phyloP scores from a whole-genome alignment of 2,797 vertebrate genomes.

The Thripadectes ignobilis region DNA sequence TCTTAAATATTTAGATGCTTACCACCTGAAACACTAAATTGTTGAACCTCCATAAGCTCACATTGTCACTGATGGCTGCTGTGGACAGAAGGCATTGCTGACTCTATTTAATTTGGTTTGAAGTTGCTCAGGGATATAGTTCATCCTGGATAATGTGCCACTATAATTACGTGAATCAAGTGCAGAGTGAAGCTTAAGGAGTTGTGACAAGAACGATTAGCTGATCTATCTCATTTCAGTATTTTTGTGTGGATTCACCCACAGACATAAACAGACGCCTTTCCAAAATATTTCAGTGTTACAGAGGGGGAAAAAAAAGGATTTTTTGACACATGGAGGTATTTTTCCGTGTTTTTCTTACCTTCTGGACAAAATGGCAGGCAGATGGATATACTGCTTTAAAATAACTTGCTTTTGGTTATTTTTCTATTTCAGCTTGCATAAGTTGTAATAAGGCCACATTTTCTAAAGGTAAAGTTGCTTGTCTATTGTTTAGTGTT shows the following conservation, averaged over 20 bases:
- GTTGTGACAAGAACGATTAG: background rate
- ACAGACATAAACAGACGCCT: background rate
- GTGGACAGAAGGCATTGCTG: background rate
- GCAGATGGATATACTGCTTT: background rate
- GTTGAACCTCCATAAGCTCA: background rate
- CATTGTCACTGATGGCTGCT: background rate
- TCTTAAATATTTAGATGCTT: background rate
- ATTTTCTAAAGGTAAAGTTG: background rate
- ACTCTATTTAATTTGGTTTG: slow-evolving; percentile 9
- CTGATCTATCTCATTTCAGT: background rate
- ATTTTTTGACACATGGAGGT: background rate
- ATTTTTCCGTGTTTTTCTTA: background rate
- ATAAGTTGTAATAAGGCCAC: background rate
- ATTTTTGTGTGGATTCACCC: background rate
- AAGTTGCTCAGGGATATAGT: slow-evolving; percentile 22
- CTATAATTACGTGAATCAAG: slow-evolving; percentile 1
- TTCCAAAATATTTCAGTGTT: background rate
- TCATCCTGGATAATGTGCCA: slow-evolving; percentile 16
- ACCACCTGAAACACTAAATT: background rate
- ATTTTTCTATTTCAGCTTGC: background rate
- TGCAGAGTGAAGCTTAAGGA: background rate
- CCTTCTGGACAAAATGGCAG: background rate
- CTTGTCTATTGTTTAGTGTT: background rate
- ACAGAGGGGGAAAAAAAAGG: background rate
- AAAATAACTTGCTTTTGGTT: background rate